Base-by-base conservation (phyloP, 2,113 vertebrate genomes). In the Buteo buteo region DNA sequence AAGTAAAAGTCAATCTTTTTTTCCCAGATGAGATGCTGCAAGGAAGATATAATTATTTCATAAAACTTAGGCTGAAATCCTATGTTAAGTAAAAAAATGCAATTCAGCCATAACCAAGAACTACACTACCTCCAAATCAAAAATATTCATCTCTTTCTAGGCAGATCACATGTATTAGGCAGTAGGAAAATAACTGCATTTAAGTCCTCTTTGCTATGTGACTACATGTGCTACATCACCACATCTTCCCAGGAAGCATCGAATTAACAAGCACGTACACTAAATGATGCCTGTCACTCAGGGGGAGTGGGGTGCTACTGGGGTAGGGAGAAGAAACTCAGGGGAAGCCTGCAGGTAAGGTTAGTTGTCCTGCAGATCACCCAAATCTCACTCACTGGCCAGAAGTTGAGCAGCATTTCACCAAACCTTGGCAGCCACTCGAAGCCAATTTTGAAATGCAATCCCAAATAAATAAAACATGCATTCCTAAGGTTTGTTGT, bases 241-340 rank as follows among this genome's bases (percentile, higher is more conserved):
- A 10, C 9, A 7, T 11, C 65, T 67, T 57, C 29, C 47, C 64
- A 17, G 64, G 20, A 79, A 65, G 34, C 57, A 58, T 0, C 26
- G 13, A 6, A n/a, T 0, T 24, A 32, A 22, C 2, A 52, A 40
- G 3, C 0, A 0, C 0, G 12, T 1, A 11, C 31, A 44, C 3
- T 58, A 9, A 44, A 3, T 0, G 18, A 7, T 4, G 10, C 57
- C 52, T 12, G 59, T 40, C 52, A 4, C 32, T 26, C 1, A 0
- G 31, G 1, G 13, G 26, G 26, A 69, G 18, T 3, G 19, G 31
- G 22, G 26, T 4, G 4, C 22, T 25, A 3, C 44, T 1, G 11
- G 5, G 21, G 24, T 52, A 58, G 11, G 25, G 31, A 49, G 22
- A 42, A 29, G 22, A 42, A 29, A 19, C 11, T 16, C 1, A 0